Conservation (phyloP, 2,888 invertebrate genomes). For the Tanypteryx hageni region DNA sequence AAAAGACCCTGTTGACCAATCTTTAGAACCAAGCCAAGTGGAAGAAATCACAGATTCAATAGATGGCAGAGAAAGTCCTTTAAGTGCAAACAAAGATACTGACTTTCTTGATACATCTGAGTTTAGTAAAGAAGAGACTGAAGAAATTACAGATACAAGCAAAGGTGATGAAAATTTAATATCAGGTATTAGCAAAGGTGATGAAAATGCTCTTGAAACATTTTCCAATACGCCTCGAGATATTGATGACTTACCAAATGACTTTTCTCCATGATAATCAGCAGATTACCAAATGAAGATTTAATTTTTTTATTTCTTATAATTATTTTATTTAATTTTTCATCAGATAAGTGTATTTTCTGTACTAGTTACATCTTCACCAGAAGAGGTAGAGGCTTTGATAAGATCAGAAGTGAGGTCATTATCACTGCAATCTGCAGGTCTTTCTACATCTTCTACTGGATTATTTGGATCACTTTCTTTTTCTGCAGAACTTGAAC, state of each 20-base stretch:
- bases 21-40: background rate
- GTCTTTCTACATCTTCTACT: background rate
- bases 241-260: background rate
- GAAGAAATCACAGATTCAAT: background rate
- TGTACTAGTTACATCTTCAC: background rate
- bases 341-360: background rate
- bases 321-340: background rate
- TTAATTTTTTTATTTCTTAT: background rate
- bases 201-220: background rate
- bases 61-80: constrained; percentile 7
- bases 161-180: background rate
- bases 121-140: background rate
- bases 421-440: background rate
- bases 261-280: background rate
- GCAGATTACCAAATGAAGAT: background rate
- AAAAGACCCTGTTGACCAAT: background rate
- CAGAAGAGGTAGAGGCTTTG: background rate
- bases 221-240: background rate
- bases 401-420: background rate
- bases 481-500: background rate
- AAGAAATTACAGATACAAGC: background rate
- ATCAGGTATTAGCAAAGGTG: background rate
- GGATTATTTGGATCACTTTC: background rate
- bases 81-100: background rate
- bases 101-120: background rate